Evolutionary conservation across 2,888 invertebrate species (phyloP), one percentile per base, ranked within the genome.

Genomic region (Cryptosula pallasiana): DNA sequence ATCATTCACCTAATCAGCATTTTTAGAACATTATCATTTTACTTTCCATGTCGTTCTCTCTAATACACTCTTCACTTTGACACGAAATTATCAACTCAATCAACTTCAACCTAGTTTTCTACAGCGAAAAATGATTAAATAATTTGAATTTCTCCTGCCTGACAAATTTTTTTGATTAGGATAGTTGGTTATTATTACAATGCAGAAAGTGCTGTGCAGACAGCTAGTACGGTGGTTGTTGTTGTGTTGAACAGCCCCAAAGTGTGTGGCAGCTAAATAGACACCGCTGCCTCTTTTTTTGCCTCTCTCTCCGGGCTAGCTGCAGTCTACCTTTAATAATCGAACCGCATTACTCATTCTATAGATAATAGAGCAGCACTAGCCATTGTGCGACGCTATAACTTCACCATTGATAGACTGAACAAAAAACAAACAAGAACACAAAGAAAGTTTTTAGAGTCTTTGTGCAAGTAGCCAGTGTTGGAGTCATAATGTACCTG

Each of bases 31-130:
- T 57, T 57, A 57, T 57, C 13, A 5, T 23, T 57, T 23, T 9
- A 57, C 63, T 63, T n/a, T 27, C 32, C 32, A 34, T 63, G 63
- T 63, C 63, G 3, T 63, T 32, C 9, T n/a, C 32, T 27, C 63
- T 63, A 63, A 63, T 63, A 63, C 2, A 63, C 63, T 32, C 63
- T n/a, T 57, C 27, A 63, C 63, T 63, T 63, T 63, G 63, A 63
- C 63, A 63, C 32, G 63, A 32, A 63, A 63, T 63, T 34, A 63
- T 5, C 32, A 32, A 63, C 63, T 63, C 63, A 63, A 63, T 63
- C 63, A 63, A 63, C 63, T 63, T 23, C 29, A 63, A 9, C 63
- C 34, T n/a, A 27, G 34, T 9, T 27, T 63, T 5, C 29, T 32
- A 32, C 9, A 34, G 63, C 20, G 27, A 63, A 63, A n/a, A 63